Evolutionary conservation across 1,140 invertebrate species (phyloP).

Genomic region (Physella acuta): DNA sequence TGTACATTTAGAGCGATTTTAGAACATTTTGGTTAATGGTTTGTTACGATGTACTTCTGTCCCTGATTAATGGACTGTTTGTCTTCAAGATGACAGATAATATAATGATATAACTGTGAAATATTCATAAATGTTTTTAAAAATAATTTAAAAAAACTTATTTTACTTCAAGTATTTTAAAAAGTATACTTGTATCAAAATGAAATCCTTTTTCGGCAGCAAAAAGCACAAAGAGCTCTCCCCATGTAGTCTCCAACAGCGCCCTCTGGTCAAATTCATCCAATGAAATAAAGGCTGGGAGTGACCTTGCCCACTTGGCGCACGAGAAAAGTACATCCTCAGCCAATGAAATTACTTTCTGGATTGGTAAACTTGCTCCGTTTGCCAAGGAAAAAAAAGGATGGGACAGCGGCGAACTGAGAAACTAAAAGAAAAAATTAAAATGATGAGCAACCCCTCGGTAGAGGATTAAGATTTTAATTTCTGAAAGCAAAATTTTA

Average conservation of each 20-base stretch:
- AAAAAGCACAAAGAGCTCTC: conserved; percentile 1
- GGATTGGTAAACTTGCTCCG: neutral
- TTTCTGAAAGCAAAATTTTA: conserved; percentile 1
- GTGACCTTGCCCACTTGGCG: neutral
- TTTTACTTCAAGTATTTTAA: too few relatives aligned
- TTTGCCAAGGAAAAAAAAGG: conserved; percentile 1
- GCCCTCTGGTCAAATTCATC: conserved; percentile 8
- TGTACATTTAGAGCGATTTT: too few relatives aligned
- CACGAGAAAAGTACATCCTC: conserved; percentile 3
- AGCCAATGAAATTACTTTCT: neutral
- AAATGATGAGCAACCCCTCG: too few relatives aligned
- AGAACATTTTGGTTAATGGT: too few relatives aligned
- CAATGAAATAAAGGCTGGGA: neutral
- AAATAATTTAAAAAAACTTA: too few relatives aligned
- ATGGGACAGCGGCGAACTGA: neutral
- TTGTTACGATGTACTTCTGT: too few relatives aligned
- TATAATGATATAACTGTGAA: too few relatives aligned
- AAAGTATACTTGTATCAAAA: conserved; percentile 20
- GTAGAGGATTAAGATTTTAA: too few relatives aligned
- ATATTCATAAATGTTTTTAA: too few relatives aligned
- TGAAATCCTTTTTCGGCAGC: conserved; percentile 11
- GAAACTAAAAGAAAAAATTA: neutral
- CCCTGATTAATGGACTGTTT: too few relatives aligned
- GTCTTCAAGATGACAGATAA: too few relatives aligned
- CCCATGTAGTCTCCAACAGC: conserved; percentile 7